Conservation (phyloP, 2,888 invertebrate genomes). For the Trichopria drosophilae region DNA sequence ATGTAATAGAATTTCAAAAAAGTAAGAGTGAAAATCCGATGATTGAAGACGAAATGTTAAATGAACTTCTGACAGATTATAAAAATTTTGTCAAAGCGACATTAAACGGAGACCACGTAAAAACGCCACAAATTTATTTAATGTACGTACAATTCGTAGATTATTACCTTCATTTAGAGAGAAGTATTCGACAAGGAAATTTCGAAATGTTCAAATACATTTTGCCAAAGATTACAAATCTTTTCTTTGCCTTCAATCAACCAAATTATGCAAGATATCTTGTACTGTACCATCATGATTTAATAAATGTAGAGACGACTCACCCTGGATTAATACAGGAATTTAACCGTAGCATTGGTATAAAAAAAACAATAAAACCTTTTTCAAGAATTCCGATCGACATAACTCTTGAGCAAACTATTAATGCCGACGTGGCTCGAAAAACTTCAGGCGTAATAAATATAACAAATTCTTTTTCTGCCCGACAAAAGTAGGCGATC, state of each 20-base stretch:
- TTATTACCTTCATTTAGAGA: constrained; percentile 40
- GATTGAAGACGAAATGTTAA: constrained; percentile 20
- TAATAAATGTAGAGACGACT: constrained; percentile 43
- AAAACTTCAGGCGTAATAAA: constrained; percentile 22
- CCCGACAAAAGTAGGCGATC: constrained; percentile 39
- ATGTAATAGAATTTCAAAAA: constrained; percentile 4
- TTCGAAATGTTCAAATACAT: constrained; percentile 40
- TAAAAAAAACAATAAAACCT: constrained; percentile 42
- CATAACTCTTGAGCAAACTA: constrained; percentile 36
- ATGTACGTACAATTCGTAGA: constrained; percentile 41
- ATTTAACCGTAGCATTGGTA: constrained; percentile 44
- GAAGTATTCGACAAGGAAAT: constrained; percentile 45
- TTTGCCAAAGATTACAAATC: constrained; percentile 43
- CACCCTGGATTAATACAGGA: constrained; percentile 42
- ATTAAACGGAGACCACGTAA: constrained; percentile 40
- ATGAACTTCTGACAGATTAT: constrained; percentile 31
- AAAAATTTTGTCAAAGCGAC: constrained; percentile 36
- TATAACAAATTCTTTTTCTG: constrained; percentile 40
- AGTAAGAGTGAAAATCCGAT: background rate
- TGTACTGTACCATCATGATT: constrained; percentile 44
- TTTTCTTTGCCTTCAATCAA: constrained; percentile 49
- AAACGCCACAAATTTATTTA: constrained; percentile 47
- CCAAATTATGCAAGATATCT: constrained; percentile 49
- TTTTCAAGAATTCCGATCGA: constrained; percentile 39
- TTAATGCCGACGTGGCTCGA: constrained; percentile 38